Conservation (phyloP, 2,888 invertebrate genomes). For the Calliopum simillimum region DNA sequence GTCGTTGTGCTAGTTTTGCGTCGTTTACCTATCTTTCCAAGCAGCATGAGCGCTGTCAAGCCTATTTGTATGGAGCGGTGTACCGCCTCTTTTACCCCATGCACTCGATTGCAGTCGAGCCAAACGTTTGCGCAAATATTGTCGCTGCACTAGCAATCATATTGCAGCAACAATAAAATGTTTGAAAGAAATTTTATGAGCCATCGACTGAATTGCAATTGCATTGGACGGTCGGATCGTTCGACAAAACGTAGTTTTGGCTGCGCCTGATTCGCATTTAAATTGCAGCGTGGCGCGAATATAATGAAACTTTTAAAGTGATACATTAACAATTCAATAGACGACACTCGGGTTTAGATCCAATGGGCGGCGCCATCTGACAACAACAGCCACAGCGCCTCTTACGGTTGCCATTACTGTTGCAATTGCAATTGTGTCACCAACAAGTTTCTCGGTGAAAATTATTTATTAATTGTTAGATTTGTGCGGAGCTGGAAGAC, state of each 20-base stretch:
- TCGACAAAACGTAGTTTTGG: too few relatives aligned
- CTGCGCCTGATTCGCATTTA: constrained; percentile 22
- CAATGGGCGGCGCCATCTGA: too few relatives aligned
- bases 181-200: constrained; percentile 28
- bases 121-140: too few relatives aligned
- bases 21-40: too few relatives aligned
- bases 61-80: too few relatives aligned
- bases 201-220: constrained; percentile 2
- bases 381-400: too few relatives aligned
- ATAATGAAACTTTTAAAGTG: constrained; percentile 3
- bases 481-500: background rate
- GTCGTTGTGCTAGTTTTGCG: too few relatives aligned
- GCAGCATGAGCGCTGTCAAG: too few relatives aligned
- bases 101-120: too few relatives aligned
- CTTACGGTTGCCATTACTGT: background rate
- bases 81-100: too few relatives aligned
- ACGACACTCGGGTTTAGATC: background rate
- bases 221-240: background rate
- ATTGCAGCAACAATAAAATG: constrained; percentile 31
- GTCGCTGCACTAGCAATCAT: constrained; percentile 13
- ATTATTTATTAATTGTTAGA: constrained; percentile 40
- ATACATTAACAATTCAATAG: constrained; percentile 18
- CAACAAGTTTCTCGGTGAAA: constrained; percentile 34
- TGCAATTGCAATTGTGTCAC: constrained; percentile 26
- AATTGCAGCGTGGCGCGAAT: constrained; percentile 21